These are phyloP conservation scores for Mesochorus sp. DNA, from an alignment of 2,888 invertebrate species.

Conservation along the genomic window DNA sequence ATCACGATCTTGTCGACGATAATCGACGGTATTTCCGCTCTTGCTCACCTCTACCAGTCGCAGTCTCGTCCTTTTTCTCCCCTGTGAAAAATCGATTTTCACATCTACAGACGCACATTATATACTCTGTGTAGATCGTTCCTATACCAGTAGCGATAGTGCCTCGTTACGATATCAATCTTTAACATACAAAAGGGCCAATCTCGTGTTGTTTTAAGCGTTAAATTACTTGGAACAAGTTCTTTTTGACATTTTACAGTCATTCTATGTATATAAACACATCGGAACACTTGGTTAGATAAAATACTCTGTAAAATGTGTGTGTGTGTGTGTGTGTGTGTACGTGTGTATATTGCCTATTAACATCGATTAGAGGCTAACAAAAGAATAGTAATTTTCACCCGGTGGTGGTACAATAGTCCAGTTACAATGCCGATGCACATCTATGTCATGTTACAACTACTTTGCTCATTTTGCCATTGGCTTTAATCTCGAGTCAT, in stretches of 20 bases:
- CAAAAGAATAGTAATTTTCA: conserved; percentile 55
- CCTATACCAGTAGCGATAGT: background rate
- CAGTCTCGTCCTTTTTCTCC: background rate
- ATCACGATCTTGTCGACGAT: conserved; percentile 53
- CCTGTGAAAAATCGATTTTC: conserved; percentile 49
- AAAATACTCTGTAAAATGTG: background rate
- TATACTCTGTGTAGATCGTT: background rate
- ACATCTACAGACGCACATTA: background rate
- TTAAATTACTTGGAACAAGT: background rate
- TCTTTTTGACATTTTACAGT: background rate
- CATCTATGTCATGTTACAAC: conserved; percentile 15
- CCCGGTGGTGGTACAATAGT: background rate
- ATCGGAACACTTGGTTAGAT: background rate
- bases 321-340: background rate
- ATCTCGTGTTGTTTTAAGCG: background rate
- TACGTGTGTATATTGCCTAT: conserved; percentile 27
- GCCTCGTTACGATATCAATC: conserved; percentile 8
- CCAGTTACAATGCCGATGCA: conserved; percentile 27
- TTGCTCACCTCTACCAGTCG: conserved; percentile 18
- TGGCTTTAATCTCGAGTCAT: conserved; percentile 52
- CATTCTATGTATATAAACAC: background rate
- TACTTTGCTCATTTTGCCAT: conserved; percentile 24
- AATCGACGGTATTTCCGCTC: conserved; percentile 52
- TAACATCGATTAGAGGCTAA: conserved; percentile 52
- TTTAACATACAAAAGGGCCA: background rate